Evolutionary conservation across 2,797 vertebrate species (phyloP).

Genomic region (Takifugu rubripes): DNA sequence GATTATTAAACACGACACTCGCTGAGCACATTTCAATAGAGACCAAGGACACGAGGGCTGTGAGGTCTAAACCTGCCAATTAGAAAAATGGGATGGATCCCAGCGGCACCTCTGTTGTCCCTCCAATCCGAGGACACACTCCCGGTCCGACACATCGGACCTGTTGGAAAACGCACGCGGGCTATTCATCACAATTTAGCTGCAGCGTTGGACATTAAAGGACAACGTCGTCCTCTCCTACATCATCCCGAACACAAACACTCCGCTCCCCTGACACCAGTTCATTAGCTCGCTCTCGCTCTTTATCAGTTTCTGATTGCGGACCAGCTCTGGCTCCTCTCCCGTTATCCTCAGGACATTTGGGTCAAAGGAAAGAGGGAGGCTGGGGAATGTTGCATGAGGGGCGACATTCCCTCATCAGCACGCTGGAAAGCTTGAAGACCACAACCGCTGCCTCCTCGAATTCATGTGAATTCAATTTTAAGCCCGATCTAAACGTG

Average conservation of each 20-base stretch:
- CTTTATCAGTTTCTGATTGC: slow-evolving; percentile 39
- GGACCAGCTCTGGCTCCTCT: slow-evolving; percentile 27
- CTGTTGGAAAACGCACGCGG: slow-evolving; percentile 11
- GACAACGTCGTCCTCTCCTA: slow-evolving; percentile 45
- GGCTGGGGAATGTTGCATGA: slow-evolving; percentile 9
- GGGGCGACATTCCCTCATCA: no score
- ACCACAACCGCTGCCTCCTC: not conserved
- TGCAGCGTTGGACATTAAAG: slow-evolving; percentile 44
- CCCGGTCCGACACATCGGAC: not conserved
- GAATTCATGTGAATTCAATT: not conserved
- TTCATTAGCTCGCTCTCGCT: not conserved
- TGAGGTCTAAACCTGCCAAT: slow-evolving; percentile 58
- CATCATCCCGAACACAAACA: slow-evolving; percentile 28
- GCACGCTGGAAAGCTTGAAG: no score
- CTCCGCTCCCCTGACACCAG: slow-evolving; percentile 32
- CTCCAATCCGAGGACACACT: slow-evolving; percentile 1
- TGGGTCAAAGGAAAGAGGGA: slow-evolving; percentile 13
- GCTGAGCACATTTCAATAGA: slow-evolving; percentile 53
- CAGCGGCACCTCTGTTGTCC: slow-evolving; percentile 1
- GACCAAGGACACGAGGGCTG: slow-evolving; percentile 53
- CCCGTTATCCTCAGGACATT: slow-evolving; percentile 10
- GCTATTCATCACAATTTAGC: slow-evolving; percentile 67
- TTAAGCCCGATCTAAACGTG: not conserved
- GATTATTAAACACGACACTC: slow-evolving; percentile 67
- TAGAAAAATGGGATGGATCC: slow-evolving; percentile 68